phyloP scores from a whole-genome alignment of 2,113 vertebrate genomes.

The Vidua chalybeata region DNA sequence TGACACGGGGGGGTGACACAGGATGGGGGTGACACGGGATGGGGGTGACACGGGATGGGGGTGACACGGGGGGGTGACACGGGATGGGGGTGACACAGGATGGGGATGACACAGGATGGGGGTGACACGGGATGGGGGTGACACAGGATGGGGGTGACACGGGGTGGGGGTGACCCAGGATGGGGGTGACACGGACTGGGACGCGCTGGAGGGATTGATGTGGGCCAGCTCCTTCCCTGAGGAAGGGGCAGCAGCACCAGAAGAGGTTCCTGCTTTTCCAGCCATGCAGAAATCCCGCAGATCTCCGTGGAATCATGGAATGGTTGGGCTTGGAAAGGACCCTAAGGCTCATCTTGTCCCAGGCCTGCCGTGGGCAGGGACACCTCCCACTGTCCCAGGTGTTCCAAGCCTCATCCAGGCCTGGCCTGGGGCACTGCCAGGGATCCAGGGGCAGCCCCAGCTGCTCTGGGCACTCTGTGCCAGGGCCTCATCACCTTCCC shows the following conservation, averaged over 20 bases:
- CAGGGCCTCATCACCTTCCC: accelerated
- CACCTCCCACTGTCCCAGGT: too few species aligned
- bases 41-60: accelerated
- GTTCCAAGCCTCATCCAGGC: too few species aligned
- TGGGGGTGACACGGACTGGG: accelerated
- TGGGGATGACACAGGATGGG: accelerated
- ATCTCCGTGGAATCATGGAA: accelerated
- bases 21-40: too few species aligned
- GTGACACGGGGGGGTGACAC: background rate
- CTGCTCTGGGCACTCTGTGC: background rate
- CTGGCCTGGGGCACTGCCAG: too few species aligned
- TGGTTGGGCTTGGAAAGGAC: background rate
- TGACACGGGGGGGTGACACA: background rate
- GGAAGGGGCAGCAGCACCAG: background rate
- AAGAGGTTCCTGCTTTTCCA: background rate
- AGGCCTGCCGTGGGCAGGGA: background rate
- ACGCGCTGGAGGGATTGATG: accelerated
- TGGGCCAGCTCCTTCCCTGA: background rate
- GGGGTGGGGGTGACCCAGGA: accelerated
- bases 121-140: background rate
- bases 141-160: background rate
- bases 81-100: accelerated
- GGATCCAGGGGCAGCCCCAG: too few species aligned
- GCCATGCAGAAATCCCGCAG: background rate
- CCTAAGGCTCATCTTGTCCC: background rate